Percentiles rank a stretch among this genome's conserved stretches.
These are phyloP conservation scores for Limnodromus scolopaceus DNA, from an alignment of 2,797 vertebrate species.

Conservation along the genomic window DNA sequence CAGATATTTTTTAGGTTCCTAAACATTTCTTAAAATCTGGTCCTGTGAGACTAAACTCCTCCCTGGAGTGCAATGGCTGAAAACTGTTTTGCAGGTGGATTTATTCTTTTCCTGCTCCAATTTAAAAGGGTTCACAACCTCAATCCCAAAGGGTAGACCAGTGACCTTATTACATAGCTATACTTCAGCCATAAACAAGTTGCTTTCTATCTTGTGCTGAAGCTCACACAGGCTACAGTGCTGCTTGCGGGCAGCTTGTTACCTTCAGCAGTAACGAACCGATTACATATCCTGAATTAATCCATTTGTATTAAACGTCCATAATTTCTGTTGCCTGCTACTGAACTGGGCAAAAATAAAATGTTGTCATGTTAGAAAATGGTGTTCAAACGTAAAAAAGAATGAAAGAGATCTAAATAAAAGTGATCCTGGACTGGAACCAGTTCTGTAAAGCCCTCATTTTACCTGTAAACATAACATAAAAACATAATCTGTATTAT, in stretches of 20 bases:
- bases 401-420: neutral
- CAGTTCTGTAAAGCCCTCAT: neutral
- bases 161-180: neutral
- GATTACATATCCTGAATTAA: neutral
- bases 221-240: neutral
- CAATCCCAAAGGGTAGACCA: neutral
- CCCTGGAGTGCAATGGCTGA: neutral
- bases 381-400: neutral
- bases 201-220: neutral
- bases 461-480: neutral
- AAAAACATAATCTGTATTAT: neutral
- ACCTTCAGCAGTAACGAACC: neutral
- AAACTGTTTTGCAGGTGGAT: conserved; percentile 4
- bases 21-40: neutral
- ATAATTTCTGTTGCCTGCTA: neutral
- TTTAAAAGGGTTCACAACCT: conserved; percentile 36
- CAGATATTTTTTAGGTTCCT: neutral
- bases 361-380: neutral
- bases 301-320: neutral
- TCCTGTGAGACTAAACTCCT: neutral
- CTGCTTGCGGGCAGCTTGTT: neutral
- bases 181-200: neutral
- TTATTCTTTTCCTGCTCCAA: conserved; percentile 1
- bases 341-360: neutral
- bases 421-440: neutral